Evolutionary conservation across 2,888 invertebrate genomes (phyloP).

Genomic region (Pterostichus niger): DNA sequence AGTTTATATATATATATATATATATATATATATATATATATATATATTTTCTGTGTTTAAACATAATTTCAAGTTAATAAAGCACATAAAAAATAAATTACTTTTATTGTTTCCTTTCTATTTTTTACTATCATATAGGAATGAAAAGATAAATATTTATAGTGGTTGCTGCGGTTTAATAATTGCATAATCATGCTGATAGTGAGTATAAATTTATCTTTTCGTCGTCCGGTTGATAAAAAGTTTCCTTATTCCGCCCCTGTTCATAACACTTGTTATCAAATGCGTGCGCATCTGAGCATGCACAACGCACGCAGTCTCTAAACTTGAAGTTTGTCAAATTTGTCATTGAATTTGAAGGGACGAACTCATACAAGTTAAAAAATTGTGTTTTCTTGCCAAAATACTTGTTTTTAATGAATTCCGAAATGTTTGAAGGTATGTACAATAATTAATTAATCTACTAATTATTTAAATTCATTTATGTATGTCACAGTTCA

Average conservation of each 20-base stretch:
- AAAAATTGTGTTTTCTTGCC: conserved; percentile 25
- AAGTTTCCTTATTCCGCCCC: conserved; percentile 5
- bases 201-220: no score
- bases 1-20: conserved; percentile 55
- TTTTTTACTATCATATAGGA: no score
- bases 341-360: conserved; percentile 45
- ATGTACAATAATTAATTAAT: conserved; percentile 9
- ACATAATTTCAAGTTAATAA: conserved; percentile 64
- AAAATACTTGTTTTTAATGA: conserved; percentile 27
- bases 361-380: conserved; percentile 7
- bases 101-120: not conserved
- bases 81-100: conserved; percentile 41
- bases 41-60: conserved; percentile 63
- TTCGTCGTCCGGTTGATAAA: not conserved
- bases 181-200: not conserved
- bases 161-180: not conserved
- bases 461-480: not conserved
- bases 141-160: no score
- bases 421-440: conserved; percentile 29
- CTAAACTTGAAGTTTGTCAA: conserved; percentile 29
- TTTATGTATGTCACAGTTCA: not conserved
- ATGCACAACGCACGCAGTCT: conserved; percentile 35
- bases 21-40: no score
- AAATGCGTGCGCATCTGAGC: conserved; percentile 12
- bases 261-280: conserved; percentile 18